Evolutionary conservation across 2,888 invertebrate genomes (phyloP).

Genomic region (Pyrocoelia pectoralis): DNA sequence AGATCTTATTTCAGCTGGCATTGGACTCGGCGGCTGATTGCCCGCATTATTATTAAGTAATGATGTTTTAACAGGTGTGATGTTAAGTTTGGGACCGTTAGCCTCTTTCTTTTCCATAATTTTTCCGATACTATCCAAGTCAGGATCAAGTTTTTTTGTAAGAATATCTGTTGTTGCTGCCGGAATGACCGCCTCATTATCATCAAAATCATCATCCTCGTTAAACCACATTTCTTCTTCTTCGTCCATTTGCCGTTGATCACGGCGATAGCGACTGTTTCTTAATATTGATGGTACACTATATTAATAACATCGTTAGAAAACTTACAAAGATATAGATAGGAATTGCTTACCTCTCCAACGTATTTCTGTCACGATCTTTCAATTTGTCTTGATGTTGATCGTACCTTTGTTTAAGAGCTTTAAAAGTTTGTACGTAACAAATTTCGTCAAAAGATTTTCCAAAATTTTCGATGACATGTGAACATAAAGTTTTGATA

Average conservation of each 20-base stretch:
- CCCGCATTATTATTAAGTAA: slow-evolving; percentile 60
- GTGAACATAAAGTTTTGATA: slow-evolving; percentile 87
- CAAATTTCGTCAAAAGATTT: slow-evolving; percentile 93
- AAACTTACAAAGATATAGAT: background rate
- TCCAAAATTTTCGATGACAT: slow-evolving; percentile 96
- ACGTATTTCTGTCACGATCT: slow-evolving; percentile 80
- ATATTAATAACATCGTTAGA: slow-evolving; percentile 22
- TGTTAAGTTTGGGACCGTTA: slow-evolving; percentile 56
- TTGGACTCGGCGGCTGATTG: slow-evolving; percentile 49
- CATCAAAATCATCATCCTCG: slow-evolving; percentile 93
- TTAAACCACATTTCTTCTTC: slow-evolving; percentile 99
- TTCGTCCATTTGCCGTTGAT: slow-evolving; percentile 93
- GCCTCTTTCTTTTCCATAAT: slow-evolving; percentile 55
- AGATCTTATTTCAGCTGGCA: slow-evolving; percentile 58
- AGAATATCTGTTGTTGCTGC: slow-evolving; percentile 63
- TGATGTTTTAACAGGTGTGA: slow-evolving; percentile 53
- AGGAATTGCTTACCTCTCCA: slow-evolving; percentile 68
- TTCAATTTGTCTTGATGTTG: slow-evolving; percentile 91
- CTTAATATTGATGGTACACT: slow-evolving; percentile 85
- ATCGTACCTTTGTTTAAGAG: slow-evolving; percentile 87
- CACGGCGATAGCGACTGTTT: slow-evolving; percentile 83
- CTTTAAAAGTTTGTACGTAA: slow-evolving; percentile 98
- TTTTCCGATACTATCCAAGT: slow-evolving; percentile 67
- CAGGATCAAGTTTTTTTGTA: slow-evolving; percentile 65
- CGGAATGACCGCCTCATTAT: slow-evolving; percentile 70